These are phyloP conservation scores for Calameuta idolon DNA, from an alignment of 2,888 invertebrate genomes.

Conservation along the genomic window DNA sequence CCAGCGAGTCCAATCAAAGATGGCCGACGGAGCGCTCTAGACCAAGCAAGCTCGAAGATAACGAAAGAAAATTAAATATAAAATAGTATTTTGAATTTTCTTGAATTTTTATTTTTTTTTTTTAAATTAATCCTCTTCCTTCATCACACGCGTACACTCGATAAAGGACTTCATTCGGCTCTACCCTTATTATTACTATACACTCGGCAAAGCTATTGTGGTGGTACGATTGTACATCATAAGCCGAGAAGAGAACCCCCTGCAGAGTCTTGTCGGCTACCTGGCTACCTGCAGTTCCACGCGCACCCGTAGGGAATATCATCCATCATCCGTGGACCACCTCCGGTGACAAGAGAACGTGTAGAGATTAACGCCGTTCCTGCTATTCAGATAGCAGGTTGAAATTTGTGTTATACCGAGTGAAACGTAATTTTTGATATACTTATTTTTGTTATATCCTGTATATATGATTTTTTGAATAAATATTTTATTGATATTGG, in stretches of 20 bases:
- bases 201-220: not conserved
- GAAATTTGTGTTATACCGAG: too few species aligned
- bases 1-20: not conserved
- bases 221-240: conserved; percentile 7
- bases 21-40: not conserved
- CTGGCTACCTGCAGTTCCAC: conserved; percentile 47
- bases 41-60: not conserved
- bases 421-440: too few species aligned
- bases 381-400: not conserved
- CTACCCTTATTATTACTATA: not conserved
- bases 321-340: conserved; percentile 59
- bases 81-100: not conserved
- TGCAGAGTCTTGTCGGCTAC: conserved; percentile 54
- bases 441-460: too few species aligned
- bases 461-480: not conserved
- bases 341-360: conserved; percentile 55
- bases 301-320: conserved; percentile 46
- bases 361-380: conserved; percentile 45
- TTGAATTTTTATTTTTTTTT: not conserved
- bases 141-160: not conserved
- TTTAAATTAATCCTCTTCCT: not conserved
- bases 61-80: not conserved
- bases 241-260: conserved; percentile 41
- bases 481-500: not conserved
- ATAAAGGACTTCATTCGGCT: not conserved